These are phyloP conservation scores for Acropternis orthonyx DNA, from an alignment of 2,797 vertebrate genomes.

Conservation along the genomic window DNA sequence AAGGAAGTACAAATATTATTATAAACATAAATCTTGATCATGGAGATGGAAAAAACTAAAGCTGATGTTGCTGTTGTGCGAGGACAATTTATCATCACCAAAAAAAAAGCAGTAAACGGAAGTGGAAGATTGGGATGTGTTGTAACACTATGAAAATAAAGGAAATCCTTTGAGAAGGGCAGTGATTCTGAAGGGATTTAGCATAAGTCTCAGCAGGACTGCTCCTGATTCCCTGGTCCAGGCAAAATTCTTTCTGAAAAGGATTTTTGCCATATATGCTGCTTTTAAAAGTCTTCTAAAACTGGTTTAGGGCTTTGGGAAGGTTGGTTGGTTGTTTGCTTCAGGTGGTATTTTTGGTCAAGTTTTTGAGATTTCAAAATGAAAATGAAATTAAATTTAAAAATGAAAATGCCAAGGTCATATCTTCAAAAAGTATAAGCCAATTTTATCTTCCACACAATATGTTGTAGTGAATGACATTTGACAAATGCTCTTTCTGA, in stretches of 20 bases:
- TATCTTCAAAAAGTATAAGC: background rate
- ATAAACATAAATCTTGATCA: background rate
- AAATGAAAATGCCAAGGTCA: background rate
- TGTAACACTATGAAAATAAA: background rate
- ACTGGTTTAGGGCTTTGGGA: accelerated
- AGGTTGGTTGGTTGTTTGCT: background rate
- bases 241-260: background rate
- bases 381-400: background rate
- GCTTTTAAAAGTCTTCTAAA: background rate
- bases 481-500: background rate
- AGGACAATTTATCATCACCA: background rate
- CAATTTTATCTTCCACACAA: background rate
- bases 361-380: background rate
- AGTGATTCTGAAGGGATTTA: background rate
- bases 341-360: background rate
- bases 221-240: background rate
- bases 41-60: background rate
- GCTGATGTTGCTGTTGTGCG: background rate
- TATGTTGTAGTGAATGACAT: background rate
- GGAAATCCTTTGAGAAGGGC: background rate
- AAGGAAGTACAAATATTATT: slow-evolving; percentile 24
- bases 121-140: background rate
- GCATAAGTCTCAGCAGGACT: background rate
- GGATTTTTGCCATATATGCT: background rate
- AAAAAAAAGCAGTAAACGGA: background rate